These are phyloP conservation scores for Odocoileus virginianus DNA, from an alignment of 2,113 vertebrate genomes.

Conservation along the genomic window DNA sequence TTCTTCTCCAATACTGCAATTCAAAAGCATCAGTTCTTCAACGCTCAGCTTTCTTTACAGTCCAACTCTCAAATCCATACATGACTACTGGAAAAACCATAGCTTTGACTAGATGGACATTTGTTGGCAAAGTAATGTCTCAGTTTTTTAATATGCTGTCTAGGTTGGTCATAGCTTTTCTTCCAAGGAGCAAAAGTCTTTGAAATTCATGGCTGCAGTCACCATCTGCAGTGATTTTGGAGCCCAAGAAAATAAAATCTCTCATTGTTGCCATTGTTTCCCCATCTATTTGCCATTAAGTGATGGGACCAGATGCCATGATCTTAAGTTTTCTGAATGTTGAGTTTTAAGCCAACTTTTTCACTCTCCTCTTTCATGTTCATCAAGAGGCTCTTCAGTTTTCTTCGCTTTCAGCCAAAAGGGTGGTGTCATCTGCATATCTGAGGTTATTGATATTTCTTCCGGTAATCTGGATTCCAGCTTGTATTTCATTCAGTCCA, in stretches of 20 bases:
- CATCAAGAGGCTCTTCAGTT: background rate
- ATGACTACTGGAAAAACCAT: background rate
- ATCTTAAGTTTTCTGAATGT: background rate
- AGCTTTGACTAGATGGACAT: background rate
- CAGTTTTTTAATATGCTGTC: background rate
- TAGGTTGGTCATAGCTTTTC: background rate
- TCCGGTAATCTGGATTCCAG: accelerated
- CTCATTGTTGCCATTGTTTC: background rate
- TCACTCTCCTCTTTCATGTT: background rate
- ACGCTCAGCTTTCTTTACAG: accelerated
- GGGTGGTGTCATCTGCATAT: background rate
- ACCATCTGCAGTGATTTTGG: background rate
- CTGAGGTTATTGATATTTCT: background rate
- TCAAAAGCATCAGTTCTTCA: background rate
- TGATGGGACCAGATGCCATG: background rate
- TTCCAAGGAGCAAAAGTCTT: background rate
- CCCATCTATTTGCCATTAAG: background rate
- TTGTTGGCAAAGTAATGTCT: background rate
- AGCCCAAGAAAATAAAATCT: background rate
- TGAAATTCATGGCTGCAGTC: background rate
- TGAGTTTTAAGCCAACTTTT: background rate
- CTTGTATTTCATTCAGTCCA: background rate
- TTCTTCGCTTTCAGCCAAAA: background rate
- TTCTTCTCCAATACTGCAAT: background rate
- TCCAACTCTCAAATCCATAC: background rate